phyloP scores from a whole-genome alignment of 2,113 vertebrate species.

The Menidia beryllina region DNA sequence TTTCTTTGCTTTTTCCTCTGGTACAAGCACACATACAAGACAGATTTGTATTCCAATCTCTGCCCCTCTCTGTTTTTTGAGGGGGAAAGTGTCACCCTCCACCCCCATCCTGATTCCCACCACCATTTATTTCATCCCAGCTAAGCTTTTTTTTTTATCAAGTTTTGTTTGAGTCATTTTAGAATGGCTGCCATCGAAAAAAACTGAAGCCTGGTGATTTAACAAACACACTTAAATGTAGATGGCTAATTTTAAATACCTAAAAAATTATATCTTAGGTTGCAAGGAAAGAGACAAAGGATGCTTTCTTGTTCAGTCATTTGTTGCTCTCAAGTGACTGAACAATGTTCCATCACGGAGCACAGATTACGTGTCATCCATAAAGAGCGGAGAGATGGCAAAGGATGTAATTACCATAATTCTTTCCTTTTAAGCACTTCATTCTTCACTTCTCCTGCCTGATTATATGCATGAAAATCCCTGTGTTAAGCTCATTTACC shows the following conservation, averaged over 20 bases:
- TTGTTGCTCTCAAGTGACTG: constrained; percentile 33
- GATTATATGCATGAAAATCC: background rate
- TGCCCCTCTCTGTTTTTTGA: background rate
- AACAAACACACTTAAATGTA: constrained; percentile 19
- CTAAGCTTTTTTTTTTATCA: background rate
- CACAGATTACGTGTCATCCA: constrained; percentile 43
- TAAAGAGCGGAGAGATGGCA: constrained; percentile 8
- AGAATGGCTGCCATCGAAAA: constrained; percentile 28
- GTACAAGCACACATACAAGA: constrained; percentile 28
- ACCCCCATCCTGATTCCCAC: background rate
- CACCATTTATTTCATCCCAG: background rate
- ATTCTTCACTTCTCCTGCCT: constrained; percentile 15
- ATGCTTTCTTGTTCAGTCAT: constrained; percentile 24
- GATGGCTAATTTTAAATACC: background rate
- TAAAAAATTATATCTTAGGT: constrained; percentile 22
- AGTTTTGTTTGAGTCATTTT: background rate
- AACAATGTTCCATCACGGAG: constrained; percentile 47
- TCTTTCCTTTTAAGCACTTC: constrained; percentile 14
- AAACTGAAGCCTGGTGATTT: constrained; percentile 11
- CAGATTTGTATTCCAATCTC: constrained; percentile 4
- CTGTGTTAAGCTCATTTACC: background rate
- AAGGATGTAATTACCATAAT: constrained; percentile 29
- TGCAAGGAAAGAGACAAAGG: constrained; percentile 1
- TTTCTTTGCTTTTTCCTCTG: constrained; percentile 31
- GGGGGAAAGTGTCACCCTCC: too few species aligned